These are phyloP conservation scores for Ormyrus pomaceus DNA, from an alignment of 2,888 invertebrate genomes.

Conservation along the genomic window DNA sequence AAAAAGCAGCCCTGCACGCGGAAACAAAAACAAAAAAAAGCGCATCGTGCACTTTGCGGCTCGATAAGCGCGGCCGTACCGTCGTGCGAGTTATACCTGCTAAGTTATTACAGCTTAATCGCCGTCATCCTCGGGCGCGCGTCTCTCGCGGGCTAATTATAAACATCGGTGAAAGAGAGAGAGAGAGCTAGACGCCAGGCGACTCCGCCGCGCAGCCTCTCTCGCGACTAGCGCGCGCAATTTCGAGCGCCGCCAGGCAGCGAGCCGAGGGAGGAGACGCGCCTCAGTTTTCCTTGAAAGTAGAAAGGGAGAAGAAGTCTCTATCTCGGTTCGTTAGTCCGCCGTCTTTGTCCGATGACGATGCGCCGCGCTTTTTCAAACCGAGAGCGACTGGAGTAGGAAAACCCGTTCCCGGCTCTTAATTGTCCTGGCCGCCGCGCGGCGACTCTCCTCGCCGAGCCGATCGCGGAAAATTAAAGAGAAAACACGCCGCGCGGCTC, in stretches of 20 bases:
- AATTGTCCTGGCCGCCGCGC: neutral
- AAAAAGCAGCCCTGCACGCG: neutral
- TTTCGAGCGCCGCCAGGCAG: neutral
- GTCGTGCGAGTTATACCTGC: slow-evolving; percentile 20
- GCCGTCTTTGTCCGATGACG: neutral
- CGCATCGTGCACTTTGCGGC: neutral
- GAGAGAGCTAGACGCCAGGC: slow-evolving; percentile 19
- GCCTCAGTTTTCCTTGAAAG: slow-evolving; percentile 21
- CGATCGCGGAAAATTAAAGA: slow-evolving; percentile 12
- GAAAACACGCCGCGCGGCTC: neutral
- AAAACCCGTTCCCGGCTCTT: no score
- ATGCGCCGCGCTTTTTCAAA: neutral
- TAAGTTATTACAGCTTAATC: slow-evolving; percentile 35
- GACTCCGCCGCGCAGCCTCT: neutral
- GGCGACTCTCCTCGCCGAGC: neutral
- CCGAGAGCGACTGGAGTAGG: neutral
- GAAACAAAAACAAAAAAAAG: no score
- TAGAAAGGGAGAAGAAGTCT: slow-evolving; percentile 8
- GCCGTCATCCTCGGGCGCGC: slow-evolving; percentile 35
- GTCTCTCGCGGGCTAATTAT: slow-evolving; percentile 48
- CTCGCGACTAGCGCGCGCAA: neutral
- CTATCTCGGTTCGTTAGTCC: neutral
- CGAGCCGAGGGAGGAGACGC: neutral
- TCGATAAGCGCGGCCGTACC: neutral
- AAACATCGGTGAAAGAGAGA: slow-evolving; percentile 32